phyloP scores from a whole-genome alignment of 2,888 invertebrate species.

The Campoletis raptor region DNA sequence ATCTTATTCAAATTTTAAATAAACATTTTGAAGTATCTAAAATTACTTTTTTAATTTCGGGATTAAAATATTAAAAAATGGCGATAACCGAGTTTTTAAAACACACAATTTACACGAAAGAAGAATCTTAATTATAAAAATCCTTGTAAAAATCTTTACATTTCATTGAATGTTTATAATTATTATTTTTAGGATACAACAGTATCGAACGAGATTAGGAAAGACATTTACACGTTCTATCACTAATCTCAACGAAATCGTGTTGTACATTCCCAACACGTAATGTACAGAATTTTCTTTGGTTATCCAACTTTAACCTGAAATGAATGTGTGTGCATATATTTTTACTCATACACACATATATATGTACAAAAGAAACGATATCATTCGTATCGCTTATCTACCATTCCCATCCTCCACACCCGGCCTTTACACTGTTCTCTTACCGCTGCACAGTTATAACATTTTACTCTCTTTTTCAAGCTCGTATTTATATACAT shows the following conservation, averaged over 20 bases:
- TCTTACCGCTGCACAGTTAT: slow-evolving; percentile 2
- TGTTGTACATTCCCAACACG: slow-evolving; percentile 59
- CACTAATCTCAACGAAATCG: slow-evolving; percentile 54
- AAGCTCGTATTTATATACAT: not conserved
- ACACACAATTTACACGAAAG: not conserved
- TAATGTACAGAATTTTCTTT: slow-evolving; percentile 43
- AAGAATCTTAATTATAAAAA: not conserved
- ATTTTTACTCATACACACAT: slow-evolving; percentile 4
- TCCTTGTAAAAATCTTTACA: not conserved
- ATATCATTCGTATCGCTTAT: slow-evolving; percentile 58
- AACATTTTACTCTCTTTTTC: slow-evolving; percentile 61
- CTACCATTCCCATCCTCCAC: slow-evolving; percentile 66
- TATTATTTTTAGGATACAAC: not conserved
- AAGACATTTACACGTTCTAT: slow-evolving; percentile 22
- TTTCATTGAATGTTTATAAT: no score
- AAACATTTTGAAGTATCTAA: no score
- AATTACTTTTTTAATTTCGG: not conserved
- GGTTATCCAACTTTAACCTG: slow-evolving; percentile 51
- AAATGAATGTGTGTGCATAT: slow-evolving; percentile 26
- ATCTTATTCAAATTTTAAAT: not conserved
- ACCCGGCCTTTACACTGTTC: slow-evolving; percentile 46
- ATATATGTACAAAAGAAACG: slow-evolving; percentile 24
- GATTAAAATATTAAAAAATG: not conserved
- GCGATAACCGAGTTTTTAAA: not conserved
- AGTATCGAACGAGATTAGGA: not conserved